Conservation (phyloP, 2,113 vertebrate species). For the Brachyhypopomus gauderio region DNA sequence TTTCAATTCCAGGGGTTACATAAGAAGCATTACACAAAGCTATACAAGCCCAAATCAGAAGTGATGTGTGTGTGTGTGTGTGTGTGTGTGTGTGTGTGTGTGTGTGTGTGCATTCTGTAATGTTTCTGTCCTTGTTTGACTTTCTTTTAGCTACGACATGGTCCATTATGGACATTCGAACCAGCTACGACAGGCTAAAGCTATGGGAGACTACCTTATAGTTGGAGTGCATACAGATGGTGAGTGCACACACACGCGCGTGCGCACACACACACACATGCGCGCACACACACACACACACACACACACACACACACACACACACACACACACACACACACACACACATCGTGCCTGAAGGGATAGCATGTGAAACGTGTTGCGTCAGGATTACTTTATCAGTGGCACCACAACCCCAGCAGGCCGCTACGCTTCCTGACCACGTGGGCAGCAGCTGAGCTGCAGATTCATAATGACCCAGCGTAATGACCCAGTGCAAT, state of each 20-base stretch:
- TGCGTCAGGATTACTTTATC: no score
- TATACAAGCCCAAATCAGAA: neutral
- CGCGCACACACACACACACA: constrained; percentile 5
- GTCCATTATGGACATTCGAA: constrained; percentile 98
- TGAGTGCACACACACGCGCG: constrained; percentile 61
- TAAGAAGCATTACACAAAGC: neutral
- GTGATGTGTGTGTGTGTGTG: neutral
- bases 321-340: no score
- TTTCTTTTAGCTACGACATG: constrained; percentile 89
- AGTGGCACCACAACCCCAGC: no score
- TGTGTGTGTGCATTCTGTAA: neutral
- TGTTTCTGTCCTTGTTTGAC: constrained; percentile 6
- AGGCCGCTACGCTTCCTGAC: no score
- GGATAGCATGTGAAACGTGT: no score
- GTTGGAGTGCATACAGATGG: constrained; percentile 96
- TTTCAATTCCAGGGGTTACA: neutral
- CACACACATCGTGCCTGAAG: no score
- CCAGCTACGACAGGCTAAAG: constrained; percentile 95
- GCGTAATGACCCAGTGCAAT: no score
- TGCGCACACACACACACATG: constrained; percentile 2
- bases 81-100: constrained; percentile 1
- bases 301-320: neutral
- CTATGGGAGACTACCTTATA: constrained; percentile 94
- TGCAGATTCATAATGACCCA: no score
- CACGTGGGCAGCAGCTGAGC: no score